Evolutionary conservation across 2,888 invertebrate genomes (phyloP), one percentile per base, ranked within the genome.

Genomic region (Aphodius sticticus): DNA sequence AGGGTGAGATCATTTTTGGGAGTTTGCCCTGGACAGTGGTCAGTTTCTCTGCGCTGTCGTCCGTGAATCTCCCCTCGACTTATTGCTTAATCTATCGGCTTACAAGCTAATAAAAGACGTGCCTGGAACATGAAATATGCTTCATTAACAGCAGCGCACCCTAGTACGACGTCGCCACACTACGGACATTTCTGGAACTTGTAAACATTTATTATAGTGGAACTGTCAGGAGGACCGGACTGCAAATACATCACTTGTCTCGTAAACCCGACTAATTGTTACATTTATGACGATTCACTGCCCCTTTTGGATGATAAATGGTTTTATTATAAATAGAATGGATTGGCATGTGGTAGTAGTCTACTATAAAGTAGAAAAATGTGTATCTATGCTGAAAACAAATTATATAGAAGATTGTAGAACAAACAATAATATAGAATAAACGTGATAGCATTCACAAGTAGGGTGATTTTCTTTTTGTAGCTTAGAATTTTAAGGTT

Each of bases 61-160:
- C 53, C 36, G 74, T 35, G 74, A 37, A 74, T 85, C 85, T 85
- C 87, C 87, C 87, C 86, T 86, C 87, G 84, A 87, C 87, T 88
- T 88, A 88, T 87, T 87, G 88, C 88, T 88, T 88, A 88, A 88
- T 89, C 89, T 88, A 86, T 85, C 86, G 86, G 86, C 87, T 87
- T 87, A 86, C 87, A 85, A 85, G 86, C 87, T 88, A 87, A 88
- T 87, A 84, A 83, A 83, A 82, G 81, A 82, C 82, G 81, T 82
- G 81, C 81, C 84, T 83, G 82, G 81, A 80, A 80, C 82, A 80
- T 80, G 84, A 84, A 86, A 86, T 87, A 86, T 86, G 81, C 82
- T 85, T 86, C 86, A 86, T 87, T 86, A 87, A 85, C 85, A 87
- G 86, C 71, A 35, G 53, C 77, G 71, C 76, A 76, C 76, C 87